Conservation (phyloP, 2,797 vertebrate species). For the Diceros bicornis region DNA sequence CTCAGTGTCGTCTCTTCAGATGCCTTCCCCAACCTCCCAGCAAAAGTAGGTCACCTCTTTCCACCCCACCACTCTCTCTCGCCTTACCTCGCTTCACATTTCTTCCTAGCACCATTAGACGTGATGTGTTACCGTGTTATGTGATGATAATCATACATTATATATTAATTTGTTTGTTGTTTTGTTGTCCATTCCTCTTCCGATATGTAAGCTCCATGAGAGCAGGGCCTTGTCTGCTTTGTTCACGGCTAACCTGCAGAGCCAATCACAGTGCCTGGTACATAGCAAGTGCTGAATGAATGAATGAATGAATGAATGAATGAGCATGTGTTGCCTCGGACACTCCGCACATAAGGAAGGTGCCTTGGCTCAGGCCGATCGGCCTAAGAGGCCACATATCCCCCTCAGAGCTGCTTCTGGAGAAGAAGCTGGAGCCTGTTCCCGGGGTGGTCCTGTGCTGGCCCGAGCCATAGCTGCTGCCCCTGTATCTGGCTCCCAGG, state of each 20-base stretch:
- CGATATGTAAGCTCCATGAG: accelerated
- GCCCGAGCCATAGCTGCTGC: neutral
- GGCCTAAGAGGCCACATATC: neutral
- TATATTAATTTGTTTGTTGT: neutral
- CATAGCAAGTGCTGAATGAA: neutral
- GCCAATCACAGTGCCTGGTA: neutral
- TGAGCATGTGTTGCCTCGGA: neutral
- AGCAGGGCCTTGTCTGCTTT: neutral
- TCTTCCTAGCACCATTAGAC: neutral
- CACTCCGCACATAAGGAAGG: neutral
- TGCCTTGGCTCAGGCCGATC: neutral
- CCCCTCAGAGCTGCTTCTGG: neutral
- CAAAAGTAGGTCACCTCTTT: neutral
- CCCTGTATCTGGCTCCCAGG: neutral
- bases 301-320: too few species aligned
- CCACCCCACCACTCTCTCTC: too few species aligned
- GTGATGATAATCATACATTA: too few species aligned
- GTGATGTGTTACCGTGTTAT: too few species aligned
- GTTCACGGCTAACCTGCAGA: neutral
- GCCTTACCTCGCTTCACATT: neutral
- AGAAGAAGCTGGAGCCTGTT: neutral
- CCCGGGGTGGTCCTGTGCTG: neutral
- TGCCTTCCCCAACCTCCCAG: accelerated
- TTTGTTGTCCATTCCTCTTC: neutral
- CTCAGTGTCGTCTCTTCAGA: neutral